Evolutionary conservation across 2,797 vertebrate species (phyloP).

Genomic region (Echiichthys vipera): DNA sequence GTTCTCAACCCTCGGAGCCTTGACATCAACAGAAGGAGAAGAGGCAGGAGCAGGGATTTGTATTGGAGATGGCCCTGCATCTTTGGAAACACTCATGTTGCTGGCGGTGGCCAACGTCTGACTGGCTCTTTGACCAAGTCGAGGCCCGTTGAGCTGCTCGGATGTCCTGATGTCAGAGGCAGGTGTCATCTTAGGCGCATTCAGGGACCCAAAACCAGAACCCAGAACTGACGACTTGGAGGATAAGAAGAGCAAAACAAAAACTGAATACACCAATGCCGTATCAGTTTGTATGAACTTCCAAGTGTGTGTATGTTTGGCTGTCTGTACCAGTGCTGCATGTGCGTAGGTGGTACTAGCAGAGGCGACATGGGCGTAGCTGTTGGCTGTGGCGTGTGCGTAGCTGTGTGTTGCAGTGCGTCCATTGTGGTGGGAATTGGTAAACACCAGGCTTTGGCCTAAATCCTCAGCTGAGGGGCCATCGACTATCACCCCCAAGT

Average conservation of each 20-base stretch:
- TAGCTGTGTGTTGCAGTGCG: conserved; percentile 90
- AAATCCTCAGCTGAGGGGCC: conserved; percentile 88
- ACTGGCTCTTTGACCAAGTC: conserved; percentile 85
- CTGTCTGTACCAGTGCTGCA: conserved; percentile 78
- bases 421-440: conserved; percentile 92
- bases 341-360: conserved; percentile 83
- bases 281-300: background rate
- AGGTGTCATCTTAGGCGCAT: conserved; percentile 84
- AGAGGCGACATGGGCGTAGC: conserved; percentile 83
- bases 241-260: conserved; percentile 21
- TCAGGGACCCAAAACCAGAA: conserved; percentile 91
- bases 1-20: conserved; percentile 83
- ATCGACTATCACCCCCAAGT: conserved; percentile 85
- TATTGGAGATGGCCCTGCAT: conserved; percentile 62
- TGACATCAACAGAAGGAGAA: conserved; percentile 86
- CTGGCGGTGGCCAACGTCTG: conserved; percentile 67
- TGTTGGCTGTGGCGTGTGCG: conserved; percentile 88
- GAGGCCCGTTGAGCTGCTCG: conserved; percentile 88
- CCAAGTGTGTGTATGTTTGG: background rate
- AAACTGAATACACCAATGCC: background rate
- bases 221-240: conserved; percentile 89
- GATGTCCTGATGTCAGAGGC: conserved; percentile 86
- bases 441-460: conserved; percentile 95
- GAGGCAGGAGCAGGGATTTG: conserved; percentile 64
- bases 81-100: conserved; percentile 74